Conservation (phyloP, 2,888 invertebrate species). For the Aradus depressus region DNA sequence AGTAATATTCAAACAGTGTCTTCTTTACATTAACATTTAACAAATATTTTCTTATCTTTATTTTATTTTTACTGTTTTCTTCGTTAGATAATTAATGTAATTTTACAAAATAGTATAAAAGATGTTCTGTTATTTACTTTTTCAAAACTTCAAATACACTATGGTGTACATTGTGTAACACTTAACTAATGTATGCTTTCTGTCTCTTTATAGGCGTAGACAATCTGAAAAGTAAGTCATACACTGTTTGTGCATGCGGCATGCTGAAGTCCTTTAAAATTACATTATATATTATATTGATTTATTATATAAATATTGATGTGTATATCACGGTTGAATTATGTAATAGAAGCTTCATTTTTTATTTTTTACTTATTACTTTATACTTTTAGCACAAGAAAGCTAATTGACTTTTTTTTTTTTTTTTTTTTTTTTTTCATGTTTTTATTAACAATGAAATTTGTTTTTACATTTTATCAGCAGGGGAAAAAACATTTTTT, state of each 20-base stretch:
- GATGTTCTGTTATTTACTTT: too few relatives aligned
- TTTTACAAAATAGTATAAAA: too few relatives aligned
- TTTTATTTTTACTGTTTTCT: too few relatives aligned
- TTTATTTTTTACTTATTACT: neutral
- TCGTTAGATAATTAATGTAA: too few relatives aligned
- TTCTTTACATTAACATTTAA: too few relatives aligned
- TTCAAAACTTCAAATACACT: too few relatives aligned
- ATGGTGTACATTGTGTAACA: slow-evolving; percentile 20
- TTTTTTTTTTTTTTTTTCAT: neutral
- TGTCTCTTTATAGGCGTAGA: slow-evolving; percentile 28
- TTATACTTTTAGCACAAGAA: too few relatives aligned
- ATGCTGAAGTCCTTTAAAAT: too few relatives aligned
- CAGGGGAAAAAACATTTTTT: slow-evolving; percentile 10
- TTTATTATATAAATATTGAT: neutral
- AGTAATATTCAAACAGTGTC: too few relatives aligned
- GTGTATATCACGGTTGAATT: neutral
- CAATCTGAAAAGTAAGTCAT: slow-evolving; percentile 28
- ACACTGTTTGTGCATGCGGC: slow-evolving; percentile 21
- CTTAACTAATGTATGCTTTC: slow-evolving; percentile 24
- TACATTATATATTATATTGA: slow-evolving; percentile 1
- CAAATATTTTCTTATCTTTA: too few relatives aligned
- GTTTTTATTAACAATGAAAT: slow-evolving; percentile 13
- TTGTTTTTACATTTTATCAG: neutral
- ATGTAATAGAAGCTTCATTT: slow-evolving; percentile 4
- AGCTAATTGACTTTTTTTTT: neutral